A percentile compares a stretch with the other conserved stretches of the same genome.
These are phyloP conservation scores for Sarotherodon lohbergeri DNA, from an alignment of 2,113 vertebrate genomes.

Conservation along the genomic window DNA sequence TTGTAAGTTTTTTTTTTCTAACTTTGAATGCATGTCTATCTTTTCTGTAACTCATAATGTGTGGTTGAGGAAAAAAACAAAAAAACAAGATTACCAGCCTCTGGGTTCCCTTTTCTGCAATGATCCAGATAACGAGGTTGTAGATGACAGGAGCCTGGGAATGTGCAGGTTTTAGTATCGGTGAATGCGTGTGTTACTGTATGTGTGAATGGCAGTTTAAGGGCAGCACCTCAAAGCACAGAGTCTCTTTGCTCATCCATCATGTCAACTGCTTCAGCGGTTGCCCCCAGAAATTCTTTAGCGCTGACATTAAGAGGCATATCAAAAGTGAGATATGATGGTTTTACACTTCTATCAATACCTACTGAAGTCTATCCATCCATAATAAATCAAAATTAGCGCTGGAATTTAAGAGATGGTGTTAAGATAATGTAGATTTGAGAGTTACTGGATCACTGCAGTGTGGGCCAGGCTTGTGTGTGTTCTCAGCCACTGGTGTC, in stretches of 20 bases:
- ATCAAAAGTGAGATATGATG: not conserved
- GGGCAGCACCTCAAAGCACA: conserved; percentile 18
- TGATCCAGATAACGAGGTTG: conserved; percentile 65
- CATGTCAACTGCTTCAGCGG: not conserved
- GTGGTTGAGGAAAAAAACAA: not conserved
- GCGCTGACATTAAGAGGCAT: not conserved
- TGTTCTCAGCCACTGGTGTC: conserved; percentile 7
- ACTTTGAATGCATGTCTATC: conserved; percentile 75
- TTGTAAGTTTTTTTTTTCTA: conserved; percentile 62
- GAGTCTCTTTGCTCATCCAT: conserved; percentile 32
- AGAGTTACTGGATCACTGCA: conserved; percentile 41
- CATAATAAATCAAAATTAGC: not conserved
- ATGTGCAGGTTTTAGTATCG: not conserved
- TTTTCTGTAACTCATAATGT: conserved; percentile 58
- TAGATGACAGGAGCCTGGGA: not conserved
- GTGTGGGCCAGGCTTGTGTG: not conserved
- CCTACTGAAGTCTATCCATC: not conserved
- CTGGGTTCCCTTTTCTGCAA: conserved; percentile 63
- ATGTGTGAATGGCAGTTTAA: conserved; percentile 42
- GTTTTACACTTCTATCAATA: not conserved
- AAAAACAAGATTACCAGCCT: not conserved
- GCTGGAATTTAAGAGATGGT: not conserved
- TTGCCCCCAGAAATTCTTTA: not conserved
- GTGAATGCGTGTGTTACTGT: not conserved
- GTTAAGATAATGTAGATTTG: not conserved